These are phyloP conservation scores for Ardeotis arabs DNA, from an alignment of 2,113 vertebrate species.

Conservation along the genomic window DNA sequence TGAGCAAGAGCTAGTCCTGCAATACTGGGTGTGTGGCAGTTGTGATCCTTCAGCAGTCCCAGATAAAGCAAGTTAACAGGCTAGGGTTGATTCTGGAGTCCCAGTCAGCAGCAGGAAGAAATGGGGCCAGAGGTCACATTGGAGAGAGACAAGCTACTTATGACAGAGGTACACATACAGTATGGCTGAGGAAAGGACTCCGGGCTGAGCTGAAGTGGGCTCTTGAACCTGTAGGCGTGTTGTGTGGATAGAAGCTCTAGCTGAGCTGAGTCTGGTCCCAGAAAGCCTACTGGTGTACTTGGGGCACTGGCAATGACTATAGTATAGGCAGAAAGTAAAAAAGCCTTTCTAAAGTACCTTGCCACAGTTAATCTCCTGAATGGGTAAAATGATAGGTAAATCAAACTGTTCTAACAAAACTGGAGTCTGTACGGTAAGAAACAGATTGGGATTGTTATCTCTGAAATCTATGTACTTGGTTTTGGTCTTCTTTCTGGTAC, in stretches of 20 bases:
- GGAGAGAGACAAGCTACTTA: neutral
- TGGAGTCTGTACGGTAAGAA: neutral
- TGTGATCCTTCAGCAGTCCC: neutral
- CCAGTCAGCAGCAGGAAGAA: neutral
- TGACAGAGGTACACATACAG: neutral
- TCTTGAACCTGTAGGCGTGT: neutral
- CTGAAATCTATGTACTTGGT: neutral
- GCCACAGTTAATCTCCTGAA: neutral
- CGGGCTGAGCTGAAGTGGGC: neutral
- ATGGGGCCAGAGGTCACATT: neutral
- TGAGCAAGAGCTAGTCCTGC: neutral
- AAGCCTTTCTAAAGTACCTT: neutral
- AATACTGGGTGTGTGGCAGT: neutral
- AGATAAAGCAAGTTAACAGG: neutral
- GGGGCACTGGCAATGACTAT: no score
- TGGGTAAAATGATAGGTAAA: neutral
- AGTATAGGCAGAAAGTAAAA: neutral
- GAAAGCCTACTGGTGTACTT: neutral
- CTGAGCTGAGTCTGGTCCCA: neutral
- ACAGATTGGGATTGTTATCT: neutral
- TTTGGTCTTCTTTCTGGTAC: neutral
- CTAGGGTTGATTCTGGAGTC: neutral
- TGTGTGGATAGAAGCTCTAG: neutral
- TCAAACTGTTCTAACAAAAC: neutral
- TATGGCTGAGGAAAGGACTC: neutral